Evolutionary conservation across 2,888 invertebrate genomes (phyloP).

Genomic region (Thymelicus sylvestris): DNA sequence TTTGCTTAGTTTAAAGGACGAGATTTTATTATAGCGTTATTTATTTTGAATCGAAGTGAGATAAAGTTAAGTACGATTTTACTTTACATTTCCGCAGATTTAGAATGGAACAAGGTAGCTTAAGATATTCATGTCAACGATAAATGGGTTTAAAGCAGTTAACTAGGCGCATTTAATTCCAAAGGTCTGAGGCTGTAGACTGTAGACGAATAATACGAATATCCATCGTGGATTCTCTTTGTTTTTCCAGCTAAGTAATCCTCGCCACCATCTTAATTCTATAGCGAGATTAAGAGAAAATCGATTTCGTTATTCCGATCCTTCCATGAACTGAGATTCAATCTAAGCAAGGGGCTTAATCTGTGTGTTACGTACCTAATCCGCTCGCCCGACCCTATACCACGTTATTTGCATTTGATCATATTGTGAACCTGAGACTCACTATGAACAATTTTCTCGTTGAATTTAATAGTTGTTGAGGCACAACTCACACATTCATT

Average conservation of each 20-base stretch:
- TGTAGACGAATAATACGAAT: conserved; percentile 35
- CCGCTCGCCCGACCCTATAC: conserved; percentile 60
- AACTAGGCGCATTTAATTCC: conserved; percentile 45
- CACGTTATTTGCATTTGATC: conserved; percentile 62
- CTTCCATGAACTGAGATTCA: conserved; percentile 58
- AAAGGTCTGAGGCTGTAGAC: conserved; percentile 45
- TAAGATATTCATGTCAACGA: conserved; percentile 38
- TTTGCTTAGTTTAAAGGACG: conserved; percentile 17
- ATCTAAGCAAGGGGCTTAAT: conserved; percentile 61
- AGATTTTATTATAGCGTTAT: conserved; percentile 15
- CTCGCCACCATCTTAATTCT: conserved; percentile 53
- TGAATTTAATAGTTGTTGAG: neutral
- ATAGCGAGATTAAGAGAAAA: conserved; percentile 64
- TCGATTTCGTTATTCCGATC: conserved; percentile 63
- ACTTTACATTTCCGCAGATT: conserved; percentile 14
- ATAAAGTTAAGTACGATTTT: conserved; percentile 21
- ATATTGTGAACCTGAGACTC: conserved; percentile 22
- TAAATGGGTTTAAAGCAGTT: conserved; percentile 47
- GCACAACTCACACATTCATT: too few relatives aligned
- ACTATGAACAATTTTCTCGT: neutral
- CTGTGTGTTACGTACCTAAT: conserved; percentile 59
- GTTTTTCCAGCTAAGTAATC: conserved; percentile 62
- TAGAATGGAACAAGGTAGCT: conserved; percentile 25
- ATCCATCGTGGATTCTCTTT: conserved; percentile 55
- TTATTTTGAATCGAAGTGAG: conserved; percentile 11